Evolutionary conservation across 2,888 invertebrate species (phyloP), one percentile per base, ranked within the genome.

Genomic region (Tholera decimalis): DNA sequence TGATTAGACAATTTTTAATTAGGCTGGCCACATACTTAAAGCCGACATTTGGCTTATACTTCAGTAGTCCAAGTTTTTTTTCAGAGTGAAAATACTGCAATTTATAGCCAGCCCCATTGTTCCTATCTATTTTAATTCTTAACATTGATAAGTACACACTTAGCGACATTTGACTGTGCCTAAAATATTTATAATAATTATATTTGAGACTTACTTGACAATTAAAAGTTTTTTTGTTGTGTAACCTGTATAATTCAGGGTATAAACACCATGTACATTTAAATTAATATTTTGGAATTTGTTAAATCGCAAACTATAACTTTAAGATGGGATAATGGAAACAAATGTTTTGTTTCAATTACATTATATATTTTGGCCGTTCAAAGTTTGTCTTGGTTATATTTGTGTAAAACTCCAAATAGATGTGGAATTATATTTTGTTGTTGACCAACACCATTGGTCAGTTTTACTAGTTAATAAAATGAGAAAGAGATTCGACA

Each of bases 321-420:
- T 9, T 18, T 4, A 55, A 24, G 9, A 1, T 46, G 15, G n/a
- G 1, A 0, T 26, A 5, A 26, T 26, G 9, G n/a, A 26, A 46
- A 26, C n/a, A 8, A 9, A 15, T 46, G 15, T n/a, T 44, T 26
- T 11, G n/a, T 47, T 47, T 28, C 11, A 47, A 28, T 47, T 47
- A 46, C 7, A 15, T 35, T 1, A 24, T 15, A 13, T 64, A 28
- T 11, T 20, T 55, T 35, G 9, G 22, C n/a, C 9, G 33, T 24
- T 26, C 6, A 41, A 33, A 33, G 18, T 13, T 1, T 18, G 35
- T 30, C 2, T 1, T 22, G 1, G 37, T 26, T 5, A 35, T 54
- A 15, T 43, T 54, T n/a, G 9, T 62, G 39, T 8, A 63, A 41
- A 53, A n/a, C n/a, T n/a, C n/a, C n/a, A n/a, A 50, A 61, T 50